Percentiles rank a stretch among this genome's conserved stretches.
These are phyloP conservation scores for Phyllotis vaccarum DNA, from an alignment of 2,797 vertebrate species.

Conservation along the genomic window DNA sequence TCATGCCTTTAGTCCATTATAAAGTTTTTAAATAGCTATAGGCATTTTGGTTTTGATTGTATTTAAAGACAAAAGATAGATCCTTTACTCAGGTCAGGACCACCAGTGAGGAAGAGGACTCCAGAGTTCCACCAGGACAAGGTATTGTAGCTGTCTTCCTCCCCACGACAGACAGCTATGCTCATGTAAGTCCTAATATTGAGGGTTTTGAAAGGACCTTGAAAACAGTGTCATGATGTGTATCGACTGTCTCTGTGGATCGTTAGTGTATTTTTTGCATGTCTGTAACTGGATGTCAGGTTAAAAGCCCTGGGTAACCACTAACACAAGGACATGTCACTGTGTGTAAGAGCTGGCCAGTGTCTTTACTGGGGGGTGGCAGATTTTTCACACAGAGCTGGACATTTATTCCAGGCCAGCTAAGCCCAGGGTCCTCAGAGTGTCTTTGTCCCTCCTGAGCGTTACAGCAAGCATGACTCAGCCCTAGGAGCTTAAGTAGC, in stretches of 20 bases:
- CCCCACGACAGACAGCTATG: not conserved
- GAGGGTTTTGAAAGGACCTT: not conserved
- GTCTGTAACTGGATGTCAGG: not conserved
- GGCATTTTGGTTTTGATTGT: not conserved
- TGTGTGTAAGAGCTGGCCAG: not conserved
- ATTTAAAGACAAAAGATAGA: conserved; percentile 16
- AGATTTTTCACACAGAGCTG: conserved; percentile 42
- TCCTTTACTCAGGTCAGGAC: conserved; percentile 39
- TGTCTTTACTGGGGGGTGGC: not conserved
- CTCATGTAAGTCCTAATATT: not conserved
- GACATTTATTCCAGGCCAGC: not conserved
- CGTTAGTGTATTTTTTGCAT: not conserved
- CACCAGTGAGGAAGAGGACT: not conserved
- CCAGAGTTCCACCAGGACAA: not conserved
- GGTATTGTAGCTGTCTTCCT: not conserved
- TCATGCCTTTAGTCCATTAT: conserved; percentile 3
- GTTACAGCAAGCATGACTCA: conserved; percentile 76
- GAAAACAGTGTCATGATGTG: not conserved
- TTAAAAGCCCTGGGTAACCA: not conserved
- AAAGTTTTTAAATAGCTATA: conserved; percentile 53
- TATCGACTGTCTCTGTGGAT: not conserved
- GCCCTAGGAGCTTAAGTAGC: conserved; percentile 71
- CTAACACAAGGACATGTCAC: not conserved
- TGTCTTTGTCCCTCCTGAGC: not conserved
- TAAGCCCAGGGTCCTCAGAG: conserved; percentile 45